These are phyloP conservation scores for Coleophora flavipennella DNA, from an alignment of 2,888 invertebrate species.

Conservation along the genomic window DNA sequence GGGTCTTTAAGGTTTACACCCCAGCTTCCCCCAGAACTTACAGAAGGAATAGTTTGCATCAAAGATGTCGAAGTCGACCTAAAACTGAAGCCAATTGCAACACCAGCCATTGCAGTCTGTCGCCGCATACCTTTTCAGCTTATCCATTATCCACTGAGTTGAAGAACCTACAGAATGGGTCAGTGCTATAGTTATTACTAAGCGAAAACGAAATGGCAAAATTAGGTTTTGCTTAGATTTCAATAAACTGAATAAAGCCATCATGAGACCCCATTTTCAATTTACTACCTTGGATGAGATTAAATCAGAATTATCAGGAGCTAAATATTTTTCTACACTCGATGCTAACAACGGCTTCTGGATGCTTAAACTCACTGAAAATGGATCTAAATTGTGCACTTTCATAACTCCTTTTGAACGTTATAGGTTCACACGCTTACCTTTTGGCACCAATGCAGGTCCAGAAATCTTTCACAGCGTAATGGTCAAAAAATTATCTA, in stretches of 20 bases:
- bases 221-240: slow-evolving; percentile 18
- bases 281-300: slow-evolving; percentile 18
- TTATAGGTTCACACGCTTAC: slow-evolving; percentile 7
- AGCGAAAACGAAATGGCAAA: slow-evolving; percentile 13
- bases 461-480: slow-evolving; percentile 10
- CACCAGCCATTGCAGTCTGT: too few relatives aligned
- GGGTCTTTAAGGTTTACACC: too few relatives aligned
- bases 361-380: slow-evolving; percentile 11
- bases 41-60: too few relatives aligned
- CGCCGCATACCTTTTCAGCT: too few relatives aligned
- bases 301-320: slow-evolving; percentile 6
- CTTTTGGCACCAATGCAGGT: slow-evolving; percentile 8
- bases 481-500: slow-evolving; percentile 7
- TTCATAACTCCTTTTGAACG: slow-evolving; percentile 14
- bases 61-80: too few relatives aligned
- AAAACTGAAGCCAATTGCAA: too few relatives aligned
- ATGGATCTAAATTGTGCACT: slow-evolving; percentile 9
- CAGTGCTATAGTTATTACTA: slow-evolving; percentile 13
- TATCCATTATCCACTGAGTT: neutral
- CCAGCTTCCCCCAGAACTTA: too few relatives aligned
- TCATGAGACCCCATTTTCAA: slow-evolving; percentile 16
- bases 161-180: slow-evolving; percentile 10
- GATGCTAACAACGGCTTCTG: slow-evolving; percentile 19
- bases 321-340: slow-evolving; percentile 14
- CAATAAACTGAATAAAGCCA: slow-evolving; percentile 15